These are phyloP conservation scores for Neodiprion virginianus DNA, from an alignment of 1,140 invertebrate species.

Conservation along the genomic window DNA sequence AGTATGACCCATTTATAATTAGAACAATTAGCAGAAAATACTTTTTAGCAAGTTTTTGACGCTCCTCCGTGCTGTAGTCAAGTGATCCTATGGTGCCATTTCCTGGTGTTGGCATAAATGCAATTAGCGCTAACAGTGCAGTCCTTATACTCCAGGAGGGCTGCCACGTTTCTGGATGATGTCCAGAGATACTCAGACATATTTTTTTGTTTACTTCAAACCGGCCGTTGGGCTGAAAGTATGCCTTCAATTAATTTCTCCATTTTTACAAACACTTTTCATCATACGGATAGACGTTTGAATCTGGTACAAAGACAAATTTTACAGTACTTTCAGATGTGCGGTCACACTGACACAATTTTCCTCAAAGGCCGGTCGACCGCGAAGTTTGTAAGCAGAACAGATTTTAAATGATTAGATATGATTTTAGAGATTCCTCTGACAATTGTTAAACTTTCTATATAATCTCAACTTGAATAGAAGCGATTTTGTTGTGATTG, in stretches of 20 bases:
- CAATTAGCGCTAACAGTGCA: slow-evolving; percentile 89
- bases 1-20: slow-evolving; percentile 4
- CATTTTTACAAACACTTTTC: background rate
- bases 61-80: slow-evolving; percentile 85
- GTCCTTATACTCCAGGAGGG: slow-evolving; percentile 97
- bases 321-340: too few species aligned
- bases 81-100: slow-evolving; percentile 90
- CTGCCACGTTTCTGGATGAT: slow-evolving; percentile 97
- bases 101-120: slow-evolving; percentile 91
- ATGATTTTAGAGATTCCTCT: too few species aligned
- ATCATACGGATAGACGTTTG: too few species aligned
- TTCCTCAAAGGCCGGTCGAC: too few species aligned
- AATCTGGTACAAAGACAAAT: too few species aligned
- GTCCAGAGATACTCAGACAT: slow-evolving; percentile 95
- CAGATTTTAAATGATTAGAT: too few species aligned
- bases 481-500: too few species aligned
- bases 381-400: too few species aligned
- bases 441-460: too few species aligned
- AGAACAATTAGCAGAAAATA: slow-evolving; percentile 36
- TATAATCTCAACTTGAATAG: too few species aligned
- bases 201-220: slow-evolving; percentile 97
- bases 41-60: slow-evolving; percentile 82
- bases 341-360: background rate
- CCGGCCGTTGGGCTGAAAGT: slow-evolving; percentile 86
- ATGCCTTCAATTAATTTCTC: slow-evolving; percentile 14